These are phyloP conservation scores for Zoroaster sp. DNA, from an alignment of 53 echinoderm and acorn worm species.

Conservation along the genomic window DNA sequence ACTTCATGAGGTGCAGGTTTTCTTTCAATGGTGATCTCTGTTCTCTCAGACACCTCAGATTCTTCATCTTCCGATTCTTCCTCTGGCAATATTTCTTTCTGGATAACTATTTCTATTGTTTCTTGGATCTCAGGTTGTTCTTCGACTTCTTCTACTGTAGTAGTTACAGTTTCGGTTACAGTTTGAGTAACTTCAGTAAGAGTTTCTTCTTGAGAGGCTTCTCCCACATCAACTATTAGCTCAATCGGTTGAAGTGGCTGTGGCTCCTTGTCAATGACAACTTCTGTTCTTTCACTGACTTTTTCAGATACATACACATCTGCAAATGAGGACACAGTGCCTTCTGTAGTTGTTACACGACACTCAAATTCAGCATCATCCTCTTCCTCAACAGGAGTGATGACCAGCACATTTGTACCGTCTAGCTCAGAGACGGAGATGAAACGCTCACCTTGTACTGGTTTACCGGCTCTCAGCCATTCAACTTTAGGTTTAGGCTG, in stretches of 20 bases:
- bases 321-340: constrained; percentile 86
- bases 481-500: constrained; percentile 72
- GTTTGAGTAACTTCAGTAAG: constrained; percentile 54
- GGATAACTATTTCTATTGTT: constrained; percentile 61
- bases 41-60: constrained; percentile 35
- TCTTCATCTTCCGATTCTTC: constrained; percentile 50
- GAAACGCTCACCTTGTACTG: constrained; percentile 77
- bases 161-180: constrained; percentile 58
- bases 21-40: constrained; percentile 39
- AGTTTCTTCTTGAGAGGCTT: constrained; percentile 50
- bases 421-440: constrained; percentile 65
- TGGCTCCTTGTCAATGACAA: constrained; percentile 64
- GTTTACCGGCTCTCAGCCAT: constrained; percentile 76
- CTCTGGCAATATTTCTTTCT: constrained; percentile 50
- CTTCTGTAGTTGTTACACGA: constrained; percentile 85
- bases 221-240: constrained; percentile 60
- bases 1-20: constrained; percentile 51
- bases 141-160: constrained; percentile 49
- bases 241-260: constrained; percentile 72
- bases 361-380: constrained; percentile 98
- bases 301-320: constrained; percentile 64
- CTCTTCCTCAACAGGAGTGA: constrained; percentile 79
- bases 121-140: constrained; percentile 53
- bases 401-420: constrained; percentile 80
- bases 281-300: constrained; percentile 37